Evolutionary conservation across 2,888 invertebrate species (phyloP).

Genomic region (Chrysomela aeneicollis): DNA sequence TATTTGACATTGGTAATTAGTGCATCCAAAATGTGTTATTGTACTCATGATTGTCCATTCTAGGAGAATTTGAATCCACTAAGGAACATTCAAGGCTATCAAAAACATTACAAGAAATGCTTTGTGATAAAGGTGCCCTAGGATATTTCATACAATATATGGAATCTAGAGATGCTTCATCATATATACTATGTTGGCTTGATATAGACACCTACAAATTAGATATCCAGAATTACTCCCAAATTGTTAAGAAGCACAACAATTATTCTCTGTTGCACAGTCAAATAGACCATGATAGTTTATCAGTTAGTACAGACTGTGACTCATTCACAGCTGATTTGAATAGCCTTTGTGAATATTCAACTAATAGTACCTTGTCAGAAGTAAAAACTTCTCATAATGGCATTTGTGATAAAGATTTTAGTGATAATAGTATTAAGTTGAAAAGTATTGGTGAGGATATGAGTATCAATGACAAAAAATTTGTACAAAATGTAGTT

Average conservation of each 20-base stretch:
- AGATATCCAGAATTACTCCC: slow-evolving; percentile 48
- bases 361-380: slow-evolving; percentile 45
- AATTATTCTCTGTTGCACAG: slow-evolving; percentile 46
- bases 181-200: slow-evolving; percentile 77
- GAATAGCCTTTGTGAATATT: slow-evolving; percentile 56
- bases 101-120: slow-evolving; percentile 76
- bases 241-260: slow-evolving; percentile 22
- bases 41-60: slow-evolving; percentile 28
- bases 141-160: slow-evolving; percentile 87
- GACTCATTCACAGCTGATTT: slow-evolving; percentile 59
- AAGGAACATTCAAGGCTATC: slow-evolving; percentile 69
- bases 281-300: slow-evolving; percentile 58
- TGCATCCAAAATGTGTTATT: not conserved
- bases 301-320: slow-evolving; percentile 61
- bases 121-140: slow-evolving; percentile 80
- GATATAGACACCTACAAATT: slow-evolving; percentile 75
- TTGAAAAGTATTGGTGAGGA: slow-evolving; percentile 41
- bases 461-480: slow-evolving; percentile 38
- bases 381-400: slow-evolving; percentile 44
- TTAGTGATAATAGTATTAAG: slow-evolving; percentile 55
- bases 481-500: slow-evolving; percentile 52
- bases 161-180: slow-evolving; percentile 75
- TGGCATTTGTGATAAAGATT: slow-evolving; percentile 54
- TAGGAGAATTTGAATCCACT: slow-evolving; percentile 51
- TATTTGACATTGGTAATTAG: slow-evolving; percentile 55